Percentiles rank a stretch among this genome's conserved stretches.
Evolutionary conservation across 2,797 vertebrate genomes (phyloP).

Genomic region (Takifugu rubripes): DNA sequence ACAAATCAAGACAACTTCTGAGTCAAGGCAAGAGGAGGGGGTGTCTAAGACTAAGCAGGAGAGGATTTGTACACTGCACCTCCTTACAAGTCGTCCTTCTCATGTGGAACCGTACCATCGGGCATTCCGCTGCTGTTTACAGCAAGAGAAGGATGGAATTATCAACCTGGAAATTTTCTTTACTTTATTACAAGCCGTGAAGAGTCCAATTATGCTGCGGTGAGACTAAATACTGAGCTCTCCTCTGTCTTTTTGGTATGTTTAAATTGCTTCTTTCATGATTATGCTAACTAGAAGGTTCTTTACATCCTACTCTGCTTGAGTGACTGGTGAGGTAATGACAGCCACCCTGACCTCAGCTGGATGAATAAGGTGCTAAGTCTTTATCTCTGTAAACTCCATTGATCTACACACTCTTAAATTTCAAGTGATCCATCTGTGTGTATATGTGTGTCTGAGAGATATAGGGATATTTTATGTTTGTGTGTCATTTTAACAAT

Average conservation of each 20-base stretch:
- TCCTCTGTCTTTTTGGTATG: conserved; percentile 45
- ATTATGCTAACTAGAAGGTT: conserved; percentile 33
- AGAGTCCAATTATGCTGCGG: conserved; percentile 13
- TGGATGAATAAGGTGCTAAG: conserved; percentile 72
- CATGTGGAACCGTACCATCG: no score
- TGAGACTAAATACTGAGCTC: conserved; percentile 13
- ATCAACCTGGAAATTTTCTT: conserved; percentile 11
- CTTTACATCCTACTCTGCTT: conserved; percentile 50
- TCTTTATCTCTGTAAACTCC: conserved; percentile 64
- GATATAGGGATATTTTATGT: neutral
- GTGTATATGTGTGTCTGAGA: conserved; percentile 33
- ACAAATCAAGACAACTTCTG: conserved; percentile 50
- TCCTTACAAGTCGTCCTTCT: conserved; percentile 31
- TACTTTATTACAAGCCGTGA: conserved; percentile 23
- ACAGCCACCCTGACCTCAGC: conserved; percentile 53
- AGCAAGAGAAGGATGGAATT: conserved; percentile 24
- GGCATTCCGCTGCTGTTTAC: conserved; percentile 31
- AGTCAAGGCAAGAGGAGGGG: conserved; percentile 60
- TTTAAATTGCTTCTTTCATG: conserved; percentile 30
- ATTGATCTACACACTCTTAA: conserved; percentile 37
- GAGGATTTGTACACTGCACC: conserved; percentile 55
- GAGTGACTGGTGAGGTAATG: conserved; percentile 63
- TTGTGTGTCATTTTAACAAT: conserved; percentile 18
- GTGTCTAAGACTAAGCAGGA: conserved; percentile 47
- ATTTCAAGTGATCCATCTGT: conserved; percentile 44